These are phyloP conservation scores for Lineus longissimus DNA, from an alignment of 1,140 invertebrate genomes.

Conservation along the genomic window DNA sequence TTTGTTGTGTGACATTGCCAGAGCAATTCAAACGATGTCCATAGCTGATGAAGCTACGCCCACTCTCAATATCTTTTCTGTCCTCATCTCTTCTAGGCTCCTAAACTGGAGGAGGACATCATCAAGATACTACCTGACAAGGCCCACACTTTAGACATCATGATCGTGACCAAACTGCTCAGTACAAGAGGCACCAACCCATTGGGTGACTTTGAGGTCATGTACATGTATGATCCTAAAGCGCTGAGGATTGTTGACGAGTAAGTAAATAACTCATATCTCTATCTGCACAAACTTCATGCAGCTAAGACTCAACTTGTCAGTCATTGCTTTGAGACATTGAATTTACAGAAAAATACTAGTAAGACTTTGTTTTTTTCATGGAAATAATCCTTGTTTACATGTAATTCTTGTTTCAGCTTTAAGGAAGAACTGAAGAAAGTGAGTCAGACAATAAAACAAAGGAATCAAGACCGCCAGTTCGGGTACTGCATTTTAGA, in stretches of 20 bases:
- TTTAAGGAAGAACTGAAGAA: conserved; percentile 14
- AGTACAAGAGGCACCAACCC: conserved; percentile 54
- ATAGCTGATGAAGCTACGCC: no score
- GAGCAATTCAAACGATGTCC: no score
- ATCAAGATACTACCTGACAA: conserved; percentile 50
- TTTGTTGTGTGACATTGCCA: no score
- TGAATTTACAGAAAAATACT: background rate
- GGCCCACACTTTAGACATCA: conserved; percentile 53
- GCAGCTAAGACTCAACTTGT: background rate
- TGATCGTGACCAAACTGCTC: conserved; percentile 57
- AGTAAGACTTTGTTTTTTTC: background rate
- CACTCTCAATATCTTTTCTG: no score
- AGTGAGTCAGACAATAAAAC: conserved; percentile 13
- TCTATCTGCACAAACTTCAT: background rate
- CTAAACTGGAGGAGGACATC: conserved; percentile 43
- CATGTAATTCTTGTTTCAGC: conserved; percentile 4
- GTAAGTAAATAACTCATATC: conserved; percentile 37
- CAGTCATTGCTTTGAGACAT: background rate
- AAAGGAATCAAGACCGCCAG: conserved; percentile 31
- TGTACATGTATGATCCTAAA: conserved; percentile 55
- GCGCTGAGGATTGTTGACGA: conserved; percentile 51
- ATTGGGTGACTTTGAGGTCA: conserved; percentile 57
- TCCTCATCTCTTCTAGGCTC: no score
- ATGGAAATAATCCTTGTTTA: background rate
- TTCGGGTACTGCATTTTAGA: conserved; percentile 39